Evolutionary conservation across 2,888 invertebrate species (phyloP).

Genomic region (Heliconius hortense): DNA sequence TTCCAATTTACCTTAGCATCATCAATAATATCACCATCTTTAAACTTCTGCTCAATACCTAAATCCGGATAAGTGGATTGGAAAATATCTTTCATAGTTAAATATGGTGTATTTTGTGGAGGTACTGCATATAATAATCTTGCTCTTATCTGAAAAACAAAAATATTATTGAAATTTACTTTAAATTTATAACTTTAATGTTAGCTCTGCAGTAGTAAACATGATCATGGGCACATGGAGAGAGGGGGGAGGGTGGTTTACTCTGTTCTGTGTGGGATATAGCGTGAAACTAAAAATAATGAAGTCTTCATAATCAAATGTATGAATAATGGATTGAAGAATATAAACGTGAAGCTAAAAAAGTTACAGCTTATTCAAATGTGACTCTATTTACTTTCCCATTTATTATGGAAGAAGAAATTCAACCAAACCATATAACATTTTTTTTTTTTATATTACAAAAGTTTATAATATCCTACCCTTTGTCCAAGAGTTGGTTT

Average conservation of each 20-base stretch:
- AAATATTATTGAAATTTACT: background rate
- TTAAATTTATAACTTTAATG: too few species aligned
- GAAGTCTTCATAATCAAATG: background rate
- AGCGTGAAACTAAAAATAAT: too few species aligned
- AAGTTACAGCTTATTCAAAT: too few species aligned
- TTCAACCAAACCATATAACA: too few species aligned
- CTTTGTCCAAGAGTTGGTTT: conserved; percentile 73
- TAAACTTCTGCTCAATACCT: conserved; percentile 59
- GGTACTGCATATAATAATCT: conserved; percentile 87
- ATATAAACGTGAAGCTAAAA: too few species aligned
- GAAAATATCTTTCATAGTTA: conserved; percentile 79
- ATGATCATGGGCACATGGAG: too few species aligned
- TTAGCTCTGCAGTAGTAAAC: too few species aligned
- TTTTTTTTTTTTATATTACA: background rate
- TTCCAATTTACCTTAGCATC: conserved; percentile 73
- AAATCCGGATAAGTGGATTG: conserved; percentile 60
- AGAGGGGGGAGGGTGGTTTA: too few species aligned
- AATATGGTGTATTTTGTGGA: conserved; percentile 85
- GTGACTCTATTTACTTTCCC: too few species aligned
- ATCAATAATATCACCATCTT: conserved; percentile 82
- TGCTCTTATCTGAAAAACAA: conserved; percentile 65
- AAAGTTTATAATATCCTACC: conserved; percentile 50
- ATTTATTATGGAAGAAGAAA: too few species aligned
- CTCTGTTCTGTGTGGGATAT: too few species aligned
- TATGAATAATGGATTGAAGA: background rate